Base-by-base conservation (phyloP, 2,888 invertebrate species). In the Scaptomyza cyrtandrae region DNA sequence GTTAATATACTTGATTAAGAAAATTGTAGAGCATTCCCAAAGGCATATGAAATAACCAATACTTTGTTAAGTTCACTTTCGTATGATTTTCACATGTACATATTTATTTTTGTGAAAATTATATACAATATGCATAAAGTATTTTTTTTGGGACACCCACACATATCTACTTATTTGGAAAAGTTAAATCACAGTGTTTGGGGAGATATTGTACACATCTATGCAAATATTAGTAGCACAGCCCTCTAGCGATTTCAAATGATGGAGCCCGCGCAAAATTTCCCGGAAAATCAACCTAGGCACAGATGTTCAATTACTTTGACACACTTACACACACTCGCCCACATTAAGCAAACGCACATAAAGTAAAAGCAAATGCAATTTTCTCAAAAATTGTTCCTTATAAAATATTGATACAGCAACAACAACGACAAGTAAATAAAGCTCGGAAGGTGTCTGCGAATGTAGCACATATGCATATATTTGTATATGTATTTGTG, bases 301-400 rank as follows among this genome's bases (percentile, higher is more conserved):
- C 64, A 54, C 70, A 69, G 65, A 45, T 64, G 80, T 72, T 76
- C 80, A 69, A 76, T 74, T 65, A 57, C 66, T 60, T 68, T 29
- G 19, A 52, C 62, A 57, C 57, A 64, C 53, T 45, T 13, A 37
- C 43, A 50, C 35, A 48, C 24, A 33, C 29, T 41, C 50, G 13
- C 48, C 16, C 48, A 61, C 62, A 68, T 56, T 63, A 65, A 63
- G 62, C 68, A 80, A n/a, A n/a, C n/a, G n/a, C n/a, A n/a, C n/a
- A n/a, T n/a, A n/a, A n/a, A 78, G 80, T 76, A 78, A 73, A 75
- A 53, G 71, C 58, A 84, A 88, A 86, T 86, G 85, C 89, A 86
- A 86, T 86, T 86, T 86, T 71, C 77, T 74, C 64, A 49, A 86
- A 86, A 86, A 84, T 78, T 53, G 75, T 88, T 75, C 74, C 85